Conservation (phyloP, 2,113 vertebrate genomes). For the Phaetusa simplex region DNA sequence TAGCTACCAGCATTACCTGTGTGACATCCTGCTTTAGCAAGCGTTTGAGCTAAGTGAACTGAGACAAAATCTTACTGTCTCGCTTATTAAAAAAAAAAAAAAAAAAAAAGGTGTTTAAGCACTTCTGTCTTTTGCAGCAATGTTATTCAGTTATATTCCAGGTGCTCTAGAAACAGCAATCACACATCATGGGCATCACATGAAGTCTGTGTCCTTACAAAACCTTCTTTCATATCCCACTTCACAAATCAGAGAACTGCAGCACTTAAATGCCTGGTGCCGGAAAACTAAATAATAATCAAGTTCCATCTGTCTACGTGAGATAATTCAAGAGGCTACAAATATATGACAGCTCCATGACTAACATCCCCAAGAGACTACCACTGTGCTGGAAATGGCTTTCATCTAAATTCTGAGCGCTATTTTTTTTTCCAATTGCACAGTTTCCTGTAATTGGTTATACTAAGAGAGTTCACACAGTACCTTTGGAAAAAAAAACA, state of each 20-base stretch:
- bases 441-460: not conserved
- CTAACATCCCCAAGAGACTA: not conserved
- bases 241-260: not conserved
- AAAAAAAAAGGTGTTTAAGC: not conserved
- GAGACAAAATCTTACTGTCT: not conserved
- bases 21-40: not conserved
- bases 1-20: not conserved
- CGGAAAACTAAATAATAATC: not conserved
- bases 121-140: not conserved
- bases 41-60: not conserved
- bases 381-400: not conserved
- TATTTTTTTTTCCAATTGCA: not conserved
- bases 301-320: not conserved
- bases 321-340: not conserved
- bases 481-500: not conserved
- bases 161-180: not conserved
- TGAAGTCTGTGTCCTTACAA: not conserved
- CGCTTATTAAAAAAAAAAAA: not conserved
- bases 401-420: not conserved
- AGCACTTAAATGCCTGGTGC: not conserved
- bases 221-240: not conserved
- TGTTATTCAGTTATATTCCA: not conserved
- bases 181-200: not conserved
- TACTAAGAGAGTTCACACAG: not conserved
- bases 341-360: not conserved